phyloP scores from a whole-genome alignment of 2,888 invertebrate species.

The Polyommatus iphigenia region DNA sequence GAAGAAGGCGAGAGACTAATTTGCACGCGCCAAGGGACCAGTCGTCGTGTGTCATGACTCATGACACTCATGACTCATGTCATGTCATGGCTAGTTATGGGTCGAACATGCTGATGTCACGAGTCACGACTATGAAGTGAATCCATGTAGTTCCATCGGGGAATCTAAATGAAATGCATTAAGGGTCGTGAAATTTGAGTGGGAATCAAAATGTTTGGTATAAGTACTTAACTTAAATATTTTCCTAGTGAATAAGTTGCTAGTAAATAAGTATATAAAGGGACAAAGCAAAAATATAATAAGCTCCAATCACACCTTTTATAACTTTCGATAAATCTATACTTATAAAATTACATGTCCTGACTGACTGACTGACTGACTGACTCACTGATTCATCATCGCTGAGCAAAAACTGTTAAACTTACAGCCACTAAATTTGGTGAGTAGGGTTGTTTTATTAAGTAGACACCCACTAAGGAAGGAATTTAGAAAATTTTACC shows the following conservation, averaged over 20 bases:
- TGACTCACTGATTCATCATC: too few species aligned
- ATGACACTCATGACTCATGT: slow-evolving; percentile 49
- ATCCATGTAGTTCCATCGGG: slow-evolving; percentile 7
- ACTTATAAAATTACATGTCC: too few species aligned
- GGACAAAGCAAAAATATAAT: too few species aligned
- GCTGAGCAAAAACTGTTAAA: too few species aligned
- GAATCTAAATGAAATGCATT: background rate
- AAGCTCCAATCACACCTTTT: too few species aligned
- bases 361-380: too few species aligned
- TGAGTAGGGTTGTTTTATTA: too few species aligned
- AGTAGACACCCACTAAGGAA: too few species aligned
- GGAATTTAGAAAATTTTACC: too few species aligned
- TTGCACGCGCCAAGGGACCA: slow-evolving; percentile 58
- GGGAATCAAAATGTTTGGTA: background rate
- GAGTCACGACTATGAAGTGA: slow-evolving; percentile 14
- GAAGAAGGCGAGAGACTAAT: slow-evolving; percentile 64
- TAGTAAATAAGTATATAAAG: too few species aligned
- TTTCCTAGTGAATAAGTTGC: background rate
- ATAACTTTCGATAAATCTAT: background rate
- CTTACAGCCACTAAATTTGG: too few species aligned
- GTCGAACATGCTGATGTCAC: slow-evolving; percentile 7
- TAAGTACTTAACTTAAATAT: too few species aligned
- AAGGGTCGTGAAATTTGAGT: background rate
- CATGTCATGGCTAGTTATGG: slow-evolving; percentile 59
- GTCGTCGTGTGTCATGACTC: slow-evolving; percentile 54